phyloP scores from a whole-genome alignment of 2,888 invertebrate genomes.

The Siphlonurus alternatus region DNA sequence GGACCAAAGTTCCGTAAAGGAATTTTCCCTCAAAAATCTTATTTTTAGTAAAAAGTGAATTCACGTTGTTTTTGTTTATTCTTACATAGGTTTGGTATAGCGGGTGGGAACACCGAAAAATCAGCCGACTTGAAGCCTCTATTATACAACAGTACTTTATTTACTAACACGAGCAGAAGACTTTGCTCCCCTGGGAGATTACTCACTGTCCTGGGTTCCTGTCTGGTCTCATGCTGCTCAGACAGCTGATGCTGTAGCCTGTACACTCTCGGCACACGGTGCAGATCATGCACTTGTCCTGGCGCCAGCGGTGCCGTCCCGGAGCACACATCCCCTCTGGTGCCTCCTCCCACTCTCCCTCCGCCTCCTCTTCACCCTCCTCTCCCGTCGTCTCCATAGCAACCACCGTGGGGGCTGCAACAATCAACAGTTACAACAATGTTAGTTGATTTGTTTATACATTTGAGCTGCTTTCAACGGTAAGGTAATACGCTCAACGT shows the following conservation, averaged over 20 bases:
- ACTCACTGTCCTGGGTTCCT: conserved; percentile 76
- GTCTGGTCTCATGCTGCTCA: conserved; percentile 57
- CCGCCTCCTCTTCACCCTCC: conserved; percentile 36
- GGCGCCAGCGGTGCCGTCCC: conserved; percentile 61
- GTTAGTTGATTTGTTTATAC: background rate
- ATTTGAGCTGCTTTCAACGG: no score
- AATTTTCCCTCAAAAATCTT: no score
- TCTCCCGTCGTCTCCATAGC: conserved; percentile 40
- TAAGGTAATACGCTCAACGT: no score
- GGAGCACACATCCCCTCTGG: conserved; percentile 37
- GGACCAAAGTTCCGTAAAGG: no score
- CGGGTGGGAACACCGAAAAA: no score
- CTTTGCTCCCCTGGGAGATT: no score
- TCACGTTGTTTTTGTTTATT: no score
- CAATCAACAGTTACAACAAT: background rate
- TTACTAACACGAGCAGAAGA: no score
- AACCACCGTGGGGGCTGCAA: conserved; percentile 13
- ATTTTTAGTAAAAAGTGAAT: no score
- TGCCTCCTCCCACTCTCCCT: conserved; percentile 21
- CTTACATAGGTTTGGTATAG: no score
- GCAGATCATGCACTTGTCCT: conserved; percentile 76
- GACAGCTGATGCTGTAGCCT: conserved; percentile 73
- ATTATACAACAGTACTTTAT: no score
- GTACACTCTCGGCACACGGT: conserved; percentile 85
- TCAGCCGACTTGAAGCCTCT: no score